These are phyloP conservation scores for Cataglyphis rosenhaueri DNA, from an alignment of 2,888 invertebrate genomes.

Conservation along the genomic window DNA sequence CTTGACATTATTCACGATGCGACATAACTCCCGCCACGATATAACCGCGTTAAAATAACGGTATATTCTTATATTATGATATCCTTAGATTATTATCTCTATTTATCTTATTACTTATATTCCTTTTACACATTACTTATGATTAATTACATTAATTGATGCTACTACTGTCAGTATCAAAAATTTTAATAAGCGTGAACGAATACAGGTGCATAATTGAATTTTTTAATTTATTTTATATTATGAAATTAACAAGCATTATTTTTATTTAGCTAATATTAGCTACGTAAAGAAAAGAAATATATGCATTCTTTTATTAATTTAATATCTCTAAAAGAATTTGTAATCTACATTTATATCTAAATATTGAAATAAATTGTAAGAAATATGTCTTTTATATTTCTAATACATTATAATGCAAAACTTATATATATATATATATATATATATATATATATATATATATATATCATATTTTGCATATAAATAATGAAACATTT, in stretches of 20 bases:
- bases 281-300: not conserved
- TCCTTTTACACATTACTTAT: not conserved
- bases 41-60: conserved; percentile 28
- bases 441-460: not conserved
- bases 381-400: not conserved
- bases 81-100: conserved; percentile 14
- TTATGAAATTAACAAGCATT: not conserved
- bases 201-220: not conserved
- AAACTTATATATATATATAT: not conserved
- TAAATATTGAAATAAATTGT: conserved; percentile 5
- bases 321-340: not conserved
- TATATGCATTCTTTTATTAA: not conserved
- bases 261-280: not conserved
- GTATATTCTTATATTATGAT: conserved; percentile 37
- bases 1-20: conserved; percentile 38
- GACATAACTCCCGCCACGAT: conserved; percentile 43
- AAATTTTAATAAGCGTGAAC: not conserved
- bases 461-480: not conserved
- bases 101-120: conserved; percentile 32
- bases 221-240: not conserved
- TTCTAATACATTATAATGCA: not conserved
- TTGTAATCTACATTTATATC: not conserved
- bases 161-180: not conserved
- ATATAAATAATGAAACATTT: not conserved
- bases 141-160: not conserved